Evolutionary conservation across 1,140 invertebrate species (phyloP), one percentile per base, ranked within the genome.

Genomic region (Chrysoperla carnea): DNA sequence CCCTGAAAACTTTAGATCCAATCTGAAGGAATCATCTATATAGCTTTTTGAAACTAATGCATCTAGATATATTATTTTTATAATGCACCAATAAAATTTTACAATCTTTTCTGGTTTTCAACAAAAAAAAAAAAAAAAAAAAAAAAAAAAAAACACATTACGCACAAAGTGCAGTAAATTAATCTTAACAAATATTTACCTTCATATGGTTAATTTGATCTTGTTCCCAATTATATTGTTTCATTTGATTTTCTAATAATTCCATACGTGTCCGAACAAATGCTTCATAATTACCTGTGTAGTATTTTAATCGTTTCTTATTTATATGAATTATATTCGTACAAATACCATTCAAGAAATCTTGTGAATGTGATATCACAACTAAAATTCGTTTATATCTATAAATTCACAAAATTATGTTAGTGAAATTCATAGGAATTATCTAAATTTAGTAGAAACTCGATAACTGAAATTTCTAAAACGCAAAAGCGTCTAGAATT

Each of bases 151-250:
- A n/a, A n/a, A n/a, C n/a, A n/a, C n/a, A n/a, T n/a, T n/a, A n/a
- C n/a, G n/a, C n/a, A n/a, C n/a, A n/a, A n/a, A n/a, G n/a, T n/a
- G n/a, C n/a, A n/a, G n/a, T n/a, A 36, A n/a, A 44, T 29, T 39
- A 45, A 29, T 43, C 42, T 39, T 12, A 43, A 37, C 17, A 39
- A 42, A 17, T 14, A 46, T 48, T 48, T 58, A 85, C 81, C 73
- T 98, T 99, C 95, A 99, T 99, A 56, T 99, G 88, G 45, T 90
- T 73, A 41, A 99, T 98, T 66, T 99, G 94, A 67, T 96, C 92
- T 62, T 99, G 96, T 64, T 99, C 94, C 95, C 94, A 99, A 52
- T 97, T 92, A 60, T 98, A 99, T 50, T 93, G 87, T 60, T 99
- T 99, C 71, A 85, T 89, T 66, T 99, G 95, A 66, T 99, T 99